Conservation (phyloP, 2,113 vertebrate species). For the Phyllostomus discolor region DNA sequence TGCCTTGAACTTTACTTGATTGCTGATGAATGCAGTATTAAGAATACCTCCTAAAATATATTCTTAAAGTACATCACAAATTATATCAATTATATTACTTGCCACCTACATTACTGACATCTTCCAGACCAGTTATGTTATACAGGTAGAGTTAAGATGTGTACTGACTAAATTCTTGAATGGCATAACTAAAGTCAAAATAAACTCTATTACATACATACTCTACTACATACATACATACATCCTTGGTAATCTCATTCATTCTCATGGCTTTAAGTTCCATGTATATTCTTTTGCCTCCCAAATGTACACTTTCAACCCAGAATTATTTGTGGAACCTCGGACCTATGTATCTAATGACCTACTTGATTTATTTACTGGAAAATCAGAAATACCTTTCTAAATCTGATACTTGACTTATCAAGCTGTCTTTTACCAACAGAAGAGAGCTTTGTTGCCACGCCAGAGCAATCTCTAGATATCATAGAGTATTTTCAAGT, state of each 20-base stretch:
- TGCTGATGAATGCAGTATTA: background rate
- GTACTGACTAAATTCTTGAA: too few relatives aligned
- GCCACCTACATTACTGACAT: background rate
- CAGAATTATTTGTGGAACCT: background rate
- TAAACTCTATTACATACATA: too few relatives aligned
- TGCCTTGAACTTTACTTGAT: background rate
- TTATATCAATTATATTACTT: background rate
- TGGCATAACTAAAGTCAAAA: too few relatives aligned
- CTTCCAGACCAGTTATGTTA: too few relatives aligned
- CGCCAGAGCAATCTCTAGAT: background rate
- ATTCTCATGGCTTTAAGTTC: background rate
- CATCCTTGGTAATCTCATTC: background rate
- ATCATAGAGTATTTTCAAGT: background rate
- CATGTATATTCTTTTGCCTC: background rate
- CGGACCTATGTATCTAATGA: background rate
- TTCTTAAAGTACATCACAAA: background rate
- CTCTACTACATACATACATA: background rate
- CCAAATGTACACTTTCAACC: background rate
- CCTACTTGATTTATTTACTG: background rate
- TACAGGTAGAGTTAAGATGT: too few relatives aligned
- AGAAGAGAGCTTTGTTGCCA: background rate
- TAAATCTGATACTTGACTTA: background rate
- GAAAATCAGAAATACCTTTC: conserved; percentile 4
- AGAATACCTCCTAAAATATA: background rate
- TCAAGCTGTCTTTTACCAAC: background rate